These are phyloP conservation scores for Osmoderma eremita DNA, from an alignment of 2,888 invertebrate genomes.

Conservation along the genomic window DNA sequence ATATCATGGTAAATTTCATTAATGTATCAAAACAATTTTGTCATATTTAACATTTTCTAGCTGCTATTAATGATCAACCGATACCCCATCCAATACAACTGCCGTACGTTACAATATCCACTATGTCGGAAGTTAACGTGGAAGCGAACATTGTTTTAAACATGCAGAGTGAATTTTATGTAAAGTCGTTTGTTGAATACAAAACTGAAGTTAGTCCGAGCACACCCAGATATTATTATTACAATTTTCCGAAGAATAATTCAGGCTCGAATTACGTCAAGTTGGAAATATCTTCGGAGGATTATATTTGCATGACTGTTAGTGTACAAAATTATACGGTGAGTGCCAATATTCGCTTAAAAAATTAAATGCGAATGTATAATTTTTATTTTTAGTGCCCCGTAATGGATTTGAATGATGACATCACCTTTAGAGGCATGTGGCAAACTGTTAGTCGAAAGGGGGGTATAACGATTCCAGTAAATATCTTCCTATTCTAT, in stretches of 20 bases:
- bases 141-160: slow-evolving; percentile 70
- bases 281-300: slow-evolving; percentile 72
- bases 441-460: slow-evolving; percentile 80
- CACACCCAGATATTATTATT: slow-evolving; percentile 63
- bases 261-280: slow-evolving; percentile 63
- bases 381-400: slow-evolving; percentile 74
- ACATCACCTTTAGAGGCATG: slow-evolving; percentile 80
- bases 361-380: neutral
- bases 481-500: slow-evolving; percentile 62
- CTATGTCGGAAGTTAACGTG: slow-evolving; percentile 69
- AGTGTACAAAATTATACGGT: slow-evolving; percentile 83
- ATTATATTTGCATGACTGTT: slow-evolving; percentile 78
- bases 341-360: slow-evolving; percentile 58
- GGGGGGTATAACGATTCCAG: slow-evolving; percentile 83
- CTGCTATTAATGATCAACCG: neutral
- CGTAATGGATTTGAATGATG: slow-evolving; percentile 82
- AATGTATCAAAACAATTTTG: slow-evolving; percentile 33
- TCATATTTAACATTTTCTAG: slow-evolving; percentile 7
- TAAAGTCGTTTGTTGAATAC: slow-evolving; percentile 62
- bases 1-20: slow-evolving; percentile 14
- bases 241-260: slow-evolving; percentile 44
- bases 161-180: slow-evolving; percentile 70
- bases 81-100: slow-evolving; percentile 43
- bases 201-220: slow-evolving; percentile 64
- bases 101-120: slow-evolving; percentile 61